Evolutionary conservation across 2,797 vertebrate genomes (phyloP).

Genomic region (Poecile montanus): DNA sequence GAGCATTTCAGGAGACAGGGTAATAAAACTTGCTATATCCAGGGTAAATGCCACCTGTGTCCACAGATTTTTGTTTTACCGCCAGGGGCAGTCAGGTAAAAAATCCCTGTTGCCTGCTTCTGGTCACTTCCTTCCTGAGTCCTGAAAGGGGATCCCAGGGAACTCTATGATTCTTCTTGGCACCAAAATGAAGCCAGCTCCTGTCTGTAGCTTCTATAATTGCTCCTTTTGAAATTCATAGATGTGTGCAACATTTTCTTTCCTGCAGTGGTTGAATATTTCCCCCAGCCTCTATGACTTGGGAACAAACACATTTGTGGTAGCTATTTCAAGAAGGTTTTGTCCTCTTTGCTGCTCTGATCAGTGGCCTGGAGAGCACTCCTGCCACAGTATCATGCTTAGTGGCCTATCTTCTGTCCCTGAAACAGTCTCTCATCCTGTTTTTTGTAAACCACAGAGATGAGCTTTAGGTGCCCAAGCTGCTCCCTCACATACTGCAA

Average conservation of each 20-base stretch:
- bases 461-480: fast-evolving
- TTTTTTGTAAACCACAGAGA: not conserved
- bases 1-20: not conserved
- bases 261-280: not conserved
- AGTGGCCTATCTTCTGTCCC: not conserved
- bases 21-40: not conserved
- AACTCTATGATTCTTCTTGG: not conserved
- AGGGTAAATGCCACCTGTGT: not conserved
- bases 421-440: not conserved
- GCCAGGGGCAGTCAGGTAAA: not conserved
- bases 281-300: not conserved
- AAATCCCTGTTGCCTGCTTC: not conserved
- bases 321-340: not conserved
- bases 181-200: not conserved
- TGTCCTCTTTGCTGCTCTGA: not conserved
- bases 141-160: not conserved
- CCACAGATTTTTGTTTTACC: not conserved
- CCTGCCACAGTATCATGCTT: not conserved
- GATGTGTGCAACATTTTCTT: not conserved
- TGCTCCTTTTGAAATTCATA: not conserved
- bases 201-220: not conserved
- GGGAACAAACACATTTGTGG: not conserved
- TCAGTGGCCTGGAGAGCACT: not conserved
- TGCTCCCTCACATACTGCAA: fast-evolving
- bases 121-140: not conserved